Conservation (phyloP, 2,113 vertebrate genomes). For the Casuarius casuarius region DNA sequence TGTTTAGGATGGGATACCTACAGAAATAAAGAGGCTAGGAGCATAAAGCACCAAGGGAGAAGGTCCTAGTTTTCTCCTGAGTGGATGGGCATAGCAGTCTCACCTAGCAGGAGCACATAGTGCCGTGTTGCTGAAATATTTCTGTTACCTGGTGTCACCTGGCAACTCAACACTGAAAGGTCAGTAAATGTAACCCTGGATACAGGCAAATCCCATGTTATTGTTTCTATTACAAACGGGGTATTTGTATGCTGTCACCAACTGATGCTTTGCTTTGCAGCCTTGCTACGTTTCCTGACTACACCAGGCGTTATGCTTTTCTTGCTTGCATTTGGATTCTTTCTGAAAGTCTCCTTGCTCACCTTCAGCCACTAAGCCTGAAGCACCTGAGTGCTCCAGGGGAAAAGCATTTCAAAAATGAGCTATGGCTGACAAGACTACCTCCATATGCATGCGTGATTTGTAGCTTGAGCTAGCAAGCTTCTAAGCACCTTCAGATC, state of each 20-base stretch:
- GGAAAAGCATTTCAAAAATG: not conserved
- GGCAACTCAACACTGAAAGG: not conserved
- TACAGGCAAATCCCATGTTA: not conserved
- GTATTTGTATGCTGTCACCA: not conserved
- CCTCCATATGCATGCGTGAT: not conserved
- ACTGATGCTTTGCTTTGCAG: not conserved
- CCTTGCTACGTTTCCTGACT: not conserved
- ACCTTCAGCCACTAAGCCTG: not conserved
- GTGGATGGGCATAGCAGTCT: not conserved
- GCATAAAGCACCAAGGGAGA: not conserved
- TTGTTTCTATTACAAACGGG: not conserved
- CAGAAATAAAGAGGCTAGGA: constrained; percentile 54
- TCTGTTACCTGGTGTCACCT: not conserved
- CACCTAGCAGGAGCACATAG: not conserved
- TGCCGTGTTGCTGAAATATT: not conserved
- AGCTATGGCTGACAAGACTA: not conserved
- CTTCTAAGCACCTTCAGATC: not conserved
- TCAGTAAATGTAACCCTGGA: not conserved
- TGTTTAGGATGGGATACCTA: constrained; percentile 67
- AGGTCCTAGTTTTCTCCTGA: not conserved
- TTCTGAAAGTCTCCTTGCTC: not conserved
- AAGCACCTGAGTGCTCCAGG: not conserved
- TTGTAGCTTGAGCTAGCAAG: not conserved
- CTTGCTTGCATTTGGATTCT: not conserved
- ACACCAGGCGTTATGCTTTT: not conserved